These are phyloP conservation scores for Brassicogethes aeneus DNA, from an alignment of 2,888 invertebrate genomes.

Conservation along the genomic window DNA sequence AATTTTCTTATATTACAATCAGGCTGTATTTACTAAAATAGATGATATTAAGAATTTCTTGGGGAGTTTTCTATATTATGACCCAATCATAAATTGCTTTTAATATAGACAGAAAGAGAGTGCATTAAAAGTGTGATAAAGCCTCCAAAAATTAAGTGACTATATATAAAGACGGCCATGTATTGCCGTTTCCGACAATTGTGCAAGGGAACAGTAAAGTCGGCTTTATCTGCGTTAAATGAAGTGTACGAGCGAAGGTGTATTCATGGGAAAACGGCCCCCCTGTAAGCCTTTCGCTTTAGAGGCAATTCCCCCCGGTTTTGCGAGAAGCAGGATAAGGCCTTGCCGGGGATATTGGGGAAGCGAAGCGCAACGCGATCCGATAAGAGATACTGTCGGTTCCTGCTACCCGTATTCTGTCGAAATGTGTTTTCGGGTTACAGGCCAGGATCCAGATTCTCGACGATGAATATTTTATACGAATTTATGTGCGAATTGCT, in stretches of 20 bases:
- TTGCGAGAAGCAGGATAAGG: slow-evolving; percentile 29
- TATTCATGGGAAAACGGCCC: slow-evolving; percentile 32
- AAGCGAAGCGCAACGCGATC: slow-evolving; percentile 40
- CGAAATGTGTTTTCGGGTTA: slow-evolving; percentile 5
- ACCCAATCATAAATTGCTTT: too few relatives aligned
- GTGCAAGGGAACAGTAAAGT: slow-evolving; percentile 44
- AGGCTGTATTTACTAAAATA: too few relatives aligned
- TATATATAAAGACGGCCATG: slow-evolving; percentile 3
- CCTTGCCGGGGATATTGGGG: slow-evolving; percentile 31
- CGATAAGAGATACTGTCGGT: slow-evolving; percentile 37
- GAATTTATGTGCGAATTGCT: neutral
- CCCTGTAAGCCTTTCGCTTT: slow-evolving; percentile 38
- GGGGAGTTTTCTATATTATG: too few relatives aligned
- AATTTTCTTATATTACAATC: too few relatives aligned
- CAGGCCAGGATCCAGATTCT: slow-evolving; percentile 19
- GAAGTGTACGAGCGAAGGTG: slow-evolving; percentile 40
- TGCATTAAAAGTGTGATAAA: neutral
- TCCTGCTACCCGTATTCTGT: slow-evolving; percentile 29
- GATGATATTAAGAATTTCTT: too few relatives aligned
- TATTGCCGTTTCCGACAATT: slow-evolving; percentile 22
- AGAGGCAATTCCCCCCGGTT: slow-evolving; percentile 33
- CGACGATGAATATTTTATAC: neutral
- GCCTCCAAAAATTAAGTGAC: neutral
- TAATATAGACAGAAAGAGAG: neutral
- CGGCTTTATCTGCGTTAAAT: slow-evolving; percentile 43